phyloP scores from a whole-genome alignment of 2,797 vertebrate species.

The Rhynchonycteris naso region DNA sequence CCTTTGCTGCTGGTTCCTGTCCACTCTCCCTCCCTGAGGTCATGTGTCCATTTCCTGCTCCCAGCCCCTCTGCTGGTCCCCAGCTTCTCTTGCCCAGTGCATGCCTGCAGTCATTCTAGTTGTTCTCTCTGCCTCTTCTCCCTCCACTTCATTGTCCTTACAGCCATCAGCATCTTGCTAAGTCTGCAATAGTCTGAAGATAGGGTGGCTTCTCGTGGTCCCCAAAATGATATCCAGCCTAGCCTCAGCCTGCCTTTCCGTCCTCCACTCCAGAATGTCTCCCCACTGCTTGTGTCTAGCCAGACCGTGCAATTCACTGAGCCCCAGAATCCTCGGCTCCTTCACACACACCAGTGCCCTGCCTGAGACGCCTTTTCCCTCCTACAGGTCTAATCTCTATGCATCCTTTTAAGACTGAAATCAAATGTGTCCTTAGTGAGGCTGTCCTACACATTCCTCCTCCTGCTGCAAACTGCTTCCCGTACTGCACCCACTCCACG shows the following conservation, averaged over 20 bases:
- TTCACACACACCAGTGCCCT: background rate
- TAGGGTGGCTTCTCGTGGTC: background rate
- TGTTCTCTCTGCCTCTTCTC: background rate
- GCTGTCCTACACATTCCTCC: background rate
- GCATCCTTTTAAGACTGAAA: background rate
- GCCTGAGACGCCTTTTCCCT: background rate
- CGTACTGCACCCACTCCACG: background rate
- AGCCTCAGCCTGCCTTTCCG: background rate
- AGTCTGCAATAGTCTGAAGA: background rate
- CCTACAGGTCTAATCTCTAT: background rate
- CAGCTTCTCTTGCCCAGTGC: background rate
- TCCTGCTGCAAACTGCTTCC: background rate
- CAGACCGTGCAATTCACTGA: accelerated
- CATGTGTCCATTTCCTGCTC: background rate
- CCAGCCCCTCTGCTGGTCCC: background rate
- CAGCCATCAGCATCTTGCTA: background rate
- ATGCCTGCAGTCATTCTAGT: background rate
- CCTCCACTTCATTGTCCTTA: background rate
- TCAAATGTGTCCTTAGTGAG: background rate
- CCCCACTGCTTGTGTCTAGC: background rate
- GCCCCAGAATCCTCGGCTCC: background rate
- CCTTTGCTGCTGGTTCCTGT: background rate
- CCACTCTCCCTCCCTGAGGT: background rate
- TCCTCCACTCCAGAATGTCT: background rate
- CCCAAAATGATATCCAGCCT: background rate